Percentiles rank a stretch among this genome's conserved stretches.
Conservation (phyloP, 2,797 vertebrate species). For the Bradypodion ventrale region DNA sequence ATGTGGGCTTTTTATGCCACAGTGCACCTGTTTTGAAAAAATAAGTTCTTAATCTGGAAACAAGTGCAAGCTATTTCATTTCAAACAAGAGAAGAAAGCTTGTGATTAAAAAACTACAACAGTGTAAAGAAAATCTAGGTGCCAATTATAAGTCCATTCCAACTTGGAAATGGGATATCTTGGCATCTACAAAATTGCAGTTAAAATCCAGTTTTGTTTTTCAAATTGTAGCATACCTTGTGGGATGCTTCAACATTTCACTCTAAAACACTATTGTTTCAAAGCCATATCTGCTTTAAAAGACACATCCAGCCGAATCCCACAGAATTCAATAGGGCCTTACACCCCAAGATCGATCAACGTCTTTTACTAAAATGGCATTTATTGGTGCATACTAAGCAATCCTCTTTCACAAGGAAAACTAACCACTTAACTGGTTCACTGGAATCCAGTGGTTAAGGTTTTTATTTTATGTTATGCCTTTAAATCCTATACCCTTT, state of each 20-base stretch:
- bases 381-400: not conserved
- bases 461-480: not conserved
- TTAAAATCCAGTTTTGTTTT: conserved; percentile 4
- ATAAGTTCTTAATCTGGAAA: not conserved
- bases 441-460: not conserved
- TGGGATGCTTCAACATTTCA: not conserved
- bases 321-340: not conserved
- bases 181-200: not conserved
- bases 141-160: not conserved
- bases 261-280: not conserved
- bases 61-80: too few species aligned
- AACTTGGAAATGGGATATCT: not conserved
- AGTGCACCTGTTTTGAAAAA: not conserved
- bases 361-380: not conserved
- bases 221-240: not conserved
- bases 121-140: not conserved
- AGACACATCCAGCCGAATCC: not conserved
- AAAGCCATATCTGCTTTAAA: not conserved
- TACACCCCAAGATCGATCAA: not conserved
- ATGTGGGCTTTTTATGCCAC: conserved; percentile 55
- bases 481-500: not conserved
- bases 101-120: not conserved
- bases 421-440: not conserved
- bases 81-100: not conserved
- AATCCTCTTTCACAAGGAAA: not conserved